Conservation (phyloP, 2,113 vertebrate species). For the Abramis brama region DNA sequence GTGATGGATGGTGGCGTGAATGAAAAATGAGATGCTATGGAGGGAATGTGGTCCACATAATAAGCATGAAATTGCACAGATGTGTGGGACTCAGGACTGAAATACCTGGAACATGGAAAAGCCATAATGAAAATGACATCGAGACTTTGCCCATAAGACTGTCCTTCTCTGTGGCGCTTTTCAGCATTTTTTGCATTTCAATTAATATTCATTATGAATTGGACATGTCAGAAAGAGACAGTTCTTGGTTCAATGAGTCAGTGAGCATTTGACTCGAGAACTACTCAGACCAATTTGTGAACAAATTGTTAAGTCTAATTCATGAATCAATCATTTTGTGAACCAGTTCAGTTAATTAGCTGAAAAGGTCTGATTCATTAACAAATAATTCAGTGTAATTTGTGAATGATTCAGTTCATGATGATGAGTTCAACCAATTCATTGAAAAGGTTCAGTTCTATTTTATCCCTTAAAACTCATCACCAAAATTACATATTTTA, state of each 20-base stretch:
- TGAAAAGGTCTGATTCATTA: neutral
- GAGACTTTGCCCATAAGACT: neutral
- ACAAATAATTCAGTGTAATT: neutral
- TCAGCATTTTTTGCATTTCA: neutral
- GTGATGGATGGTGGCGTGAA: slow-evolving; percentile 34
- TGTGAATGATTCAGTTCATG: neutral
- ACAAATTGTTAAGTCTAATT: neutral
- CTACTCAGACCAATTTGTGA: neutral
- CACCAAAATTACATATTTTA: too few relatives aligned
- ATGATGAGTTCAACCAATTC: neutral
- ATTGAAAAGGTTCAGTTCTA: neutral
- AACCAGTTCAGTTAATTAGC: neutral
- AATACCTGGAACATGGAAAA: slow-evolving; percentile 1
- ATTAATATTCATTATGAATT: neutral
- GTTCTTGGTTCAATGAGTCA: neutral
- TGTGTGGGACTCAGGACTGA: slow-evolving; percentile 14
- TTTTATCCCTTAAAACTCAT: too few relatives aligned
- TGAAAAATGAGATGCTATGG: slow-evolving; percentile 32
- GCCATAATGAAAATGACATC: neutral
- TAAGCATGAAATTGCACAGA: neutral
- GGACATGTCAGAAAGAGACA: neutral
- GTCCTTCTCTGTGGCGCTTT: neutral
- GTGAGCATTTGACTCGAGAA: neutral
- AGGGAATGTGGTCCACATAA: slow-evolving; percentile 4
- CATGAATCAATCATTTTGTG: neutral